phyloP scores from a whole-genome alignment of 1,140 invertebrate species.

The Spodoptera frugiperda region DNA sequence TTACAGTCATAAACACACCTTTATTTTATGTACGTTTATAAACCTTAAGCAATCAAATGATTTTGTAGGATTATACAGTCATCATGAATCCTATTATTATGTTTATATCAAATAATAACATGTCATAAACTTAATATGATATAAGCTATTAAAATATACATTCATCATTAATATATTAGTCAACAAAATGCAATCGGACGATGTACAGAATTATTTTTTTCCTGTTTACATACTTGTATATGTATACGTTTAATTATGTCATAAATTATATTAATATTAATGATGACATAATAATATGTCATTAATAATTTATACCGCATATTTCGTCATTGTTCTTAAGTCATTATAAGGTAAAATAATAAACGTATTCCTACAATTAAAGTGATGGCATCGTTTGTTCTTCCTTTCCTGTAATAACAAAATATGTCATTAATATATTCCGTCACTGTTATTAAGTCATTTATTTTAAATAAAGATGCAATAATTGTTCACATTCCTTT shows the following conservation, averaged over 20 bases:
- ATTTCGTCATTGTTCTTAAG: too few relatives aligned
- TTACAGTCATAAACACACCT: not conserved
- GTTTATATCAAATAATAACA: not conserved
- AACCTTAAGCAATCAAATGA: not conserved
- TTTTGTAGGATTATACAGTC: not conserved
- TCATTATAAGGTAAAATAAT: not conserved
- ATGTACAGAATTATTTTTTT: too few relatives aligned
- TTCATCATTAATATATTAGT: not conserved
- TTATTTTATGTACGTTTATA: not conserved
- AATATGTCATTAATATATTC: constrained; percentile 6
- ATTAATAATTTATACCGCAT: too few relatives aligned
- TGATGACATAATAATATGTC: too few relatives aligned
- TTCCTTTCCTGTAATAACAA: not conserved
- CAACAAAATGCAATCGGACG: too few relatives aligned
- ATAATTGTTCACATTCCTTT: not conserved
- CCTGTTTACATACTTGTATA: too few relatives aligned
- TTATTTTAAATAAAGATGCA: not conserved
- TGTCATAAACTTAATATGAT: not conserved
- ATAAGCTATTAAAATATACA: not conserved
- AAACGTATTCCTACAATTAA: not conserved
- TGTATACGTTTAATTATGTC: too few relatives aligned
- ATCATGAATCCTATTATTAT: not conserved
- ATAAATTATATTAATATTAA: too few relatives aligned
- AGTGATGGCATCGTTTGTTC: not conserved
- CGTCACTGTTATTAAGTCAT: constrained; percentile 27